A percentile compares a stretch with the other conserved stretches of the same genome.
Conservation (phyloP, 2,888 invertebrate genomes). For the Crioceris asparagi region DNA sequence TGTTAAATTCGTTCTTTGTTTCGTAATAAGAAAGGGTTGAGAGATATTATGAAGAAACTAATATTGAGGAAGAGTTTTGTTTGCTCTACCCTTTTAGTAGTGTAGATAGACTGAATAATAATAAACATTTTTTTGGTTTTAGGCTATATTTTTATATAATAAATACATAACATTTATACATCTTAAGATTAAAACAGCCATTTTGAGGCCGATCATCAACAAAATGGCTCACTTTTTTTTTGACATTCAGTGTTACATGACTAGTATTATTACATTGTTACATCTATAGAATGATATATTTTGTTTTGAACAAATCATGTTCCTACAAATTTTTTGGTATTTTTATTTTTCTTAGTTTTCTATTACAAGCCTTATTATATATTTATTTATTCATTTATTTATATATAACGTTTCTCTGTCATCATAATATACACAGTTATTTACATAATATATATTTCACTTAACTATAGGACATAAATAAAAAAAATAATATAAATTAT, state of each 20-base stretch:
- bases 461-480: too few relatives aligned
- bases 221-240: slow-evolving; percentile 26
- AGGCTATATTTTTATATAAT: slow-evolving; percentile 35
- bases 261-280: slow-evolving; percentile 24
- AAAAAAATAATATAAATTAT: too few relatives aligned
- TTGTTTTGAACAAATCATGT: slow-evolving; percentile 17
- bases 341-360: slow-evolving; percentile 10
- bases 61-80: too few relatives aligned
- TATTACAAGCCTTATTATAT: background rate
- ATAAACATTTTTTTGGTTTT: slow-evolving; percentile 15
- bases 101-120: too few relatives aligned
- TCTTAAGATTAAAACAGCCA: slow-evolving; percentile 24
- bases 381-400: too few relatives aligned
- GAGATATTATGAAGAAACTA: too few relatives aligned
- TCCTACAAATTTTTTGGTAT: slow-evolving; percentile 18
- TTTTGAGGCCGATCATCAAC: slow-evolving; percentile 25
- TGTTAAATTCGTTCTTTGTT: too few relatives aligned
- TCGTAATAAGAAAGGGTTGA: too few relatives aligned
- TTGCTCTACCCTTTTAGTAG: too few relatives aligned
- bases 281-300: slow-evolving; percentile 26
- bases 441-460: too few relatives aligned
- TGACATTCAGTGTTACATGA: slow-evolving; percentile 28
- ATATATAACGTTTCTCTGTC: too few relatives aligned
- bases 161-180: slow-evolving; percentile 39
- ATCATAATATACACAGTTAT: too few relatives aligned